Conservation (phyloP, 2,888 invertebrate genomes). For the Athalia rosae region DNA sequence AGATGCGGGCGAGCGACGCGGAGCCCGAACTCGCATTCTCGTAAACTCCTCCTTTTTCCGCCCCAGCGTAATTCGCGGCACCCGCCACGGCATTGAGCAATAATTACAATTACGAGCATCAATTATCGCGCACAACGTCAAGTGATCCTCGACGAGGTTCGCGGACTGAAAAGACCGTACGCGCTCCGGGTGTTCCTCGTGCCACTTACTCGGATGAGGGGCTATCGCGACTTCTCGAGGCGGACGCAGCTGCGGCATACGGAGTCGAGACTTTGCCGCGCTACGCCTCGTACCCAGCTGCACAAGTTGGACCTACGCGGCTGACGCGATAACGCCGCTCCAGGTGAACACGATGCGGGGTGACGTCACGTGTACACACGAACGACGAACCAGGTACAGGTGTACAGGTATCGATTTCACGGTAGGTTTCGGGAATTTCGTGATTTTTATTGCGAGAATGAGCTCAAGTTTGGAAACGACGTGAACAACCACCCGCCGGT, state of each 20-base stretch:
- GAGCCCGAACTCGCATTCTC: constrained; percentile 22
- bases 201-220: neutral
- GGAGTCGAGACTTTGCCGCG: no score
- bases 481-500: no score
- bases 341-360: no score
- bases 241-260: constrained; percentile 13
- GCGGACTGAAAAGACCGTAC: constrained; percentile 13
- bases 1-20: constrained; percentile 7
- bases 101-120: constrained; percentile 68
- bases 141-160: constrained; percentile 49
- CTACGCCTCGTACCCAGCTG: no score
- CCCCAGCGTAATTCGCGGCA: constrained; percentile 18
- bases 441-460: no score
- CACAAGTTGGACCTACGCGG: no score
- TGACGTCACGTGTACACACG: no score
- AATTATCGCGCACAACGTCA: constrained; percentile 65
- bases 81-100: constrained; percentile 67
- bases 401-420: no score
- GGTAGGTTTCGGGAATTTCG: no score
- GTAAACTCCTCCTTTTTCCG: constrained; percentile 17
- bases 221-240: neutral
- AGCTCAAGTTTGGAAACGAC: no score
- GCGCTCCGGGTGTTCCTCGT: neutral
- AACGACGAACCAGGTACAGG: no score
- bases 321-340: no score